Evolutionary conservation across 2,113 vertebrate species (phyloP).

Genomic region (Tylochromis polylepis): DNA sequence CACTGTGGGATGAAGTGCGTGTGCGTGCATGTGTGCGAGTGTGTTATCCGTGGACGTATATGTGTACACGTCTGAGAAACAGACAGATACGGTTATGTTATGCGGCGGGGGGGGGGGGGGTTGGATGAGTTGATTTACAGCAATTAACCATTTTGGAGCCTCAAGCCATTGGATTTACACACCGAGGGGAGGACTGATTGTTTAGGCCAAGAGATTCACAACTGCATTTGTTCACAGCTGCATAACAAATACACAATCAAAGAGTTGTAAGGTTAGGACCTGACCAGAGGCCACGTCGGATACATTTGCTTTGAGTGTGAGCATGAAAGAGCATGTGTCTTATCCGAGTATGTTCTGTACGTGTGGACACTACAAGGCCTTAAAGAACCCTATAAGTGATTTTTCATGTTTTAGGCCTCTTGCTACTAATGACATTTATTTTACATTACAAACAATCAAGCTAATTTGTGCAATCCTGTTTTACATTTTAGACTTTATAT

Average conservation of each 20-base stretch:
- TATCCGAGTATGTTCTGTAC: background rate
- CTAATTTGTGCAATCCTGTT: background rate
- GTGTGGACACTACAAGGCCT: background rate
- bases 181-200: constrained; percentile 65
- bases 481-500: background rate
- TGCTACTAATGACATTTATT: background rate
- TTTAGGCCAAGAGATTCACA: constrained; percentile 65
- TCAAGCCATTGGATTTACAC: constrained; percentile 68
- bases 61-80: constrained; percentile 36
- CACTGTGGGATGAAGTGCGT: constrained; percentile 61
- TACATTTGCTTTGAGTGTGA: background rate
- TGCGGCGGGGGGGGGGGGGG: constrained; percentile 1
- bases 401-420: background rate
- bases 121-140: constrained; percentile 67
- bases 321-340: constrained; percentile 2
- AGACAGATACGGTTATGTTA: constrained; percentile 1
- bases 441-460: background rate
- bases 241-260: constrained; percentile 73
- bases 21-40: constrained; percentile 20
- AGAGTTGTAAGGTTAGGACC: constrained; percentile 53
- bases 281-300: constrained; percentile 9
- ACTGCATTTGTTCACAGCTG: constrained; percentile 69
- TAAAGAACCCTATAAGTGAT: too few species aligned
- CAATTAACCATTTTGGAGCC: constrained; percentile 77
- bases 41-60: constrained; percentile 25